Conservation (phyloP, 2,113 vertebrate genomes). For the Nyctibius bracteatus region DNA sequence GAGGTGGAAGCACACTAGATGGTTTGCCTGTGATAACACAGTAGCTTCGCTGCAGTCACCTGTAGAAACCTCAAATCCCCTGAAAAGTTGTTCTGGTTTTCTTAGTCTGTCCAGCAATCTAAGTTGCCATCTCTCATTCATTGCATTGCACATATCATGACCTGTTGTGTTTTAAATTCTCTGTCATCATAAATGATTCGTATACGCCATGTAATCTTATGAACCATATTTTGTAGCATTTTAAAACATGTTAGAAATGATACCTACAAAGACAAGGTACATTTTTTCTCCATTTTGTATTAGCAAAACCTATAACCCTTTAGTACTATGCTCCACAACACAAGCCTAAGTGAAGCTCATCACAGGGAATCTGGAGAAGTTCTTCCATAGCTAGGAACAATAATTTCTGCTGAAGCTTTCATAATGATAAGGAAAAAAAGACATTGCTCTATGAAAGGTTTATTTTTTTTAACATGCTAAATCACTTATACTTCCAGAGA, state of each 20-base stretch:
- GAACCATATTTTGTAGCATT: neutral
- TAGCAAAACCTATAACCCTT: neutral
- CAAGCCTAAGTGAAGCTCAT: neutral
- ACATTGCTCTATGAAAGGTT: constrained; percentile 47
- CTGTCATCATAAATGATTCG: neutral
- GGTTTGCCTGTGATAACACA: neutral
- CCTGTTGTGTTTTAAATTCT: neutral
- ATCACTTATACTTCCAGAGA: constrained; percentile 47
- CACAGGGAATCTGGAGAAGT: neutral
- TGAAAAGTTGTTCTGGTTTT: neutral
- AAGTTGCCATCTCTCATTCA: neutral
- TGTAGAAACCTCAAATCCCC: neutral
- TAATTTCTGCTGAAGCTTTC: constrained; percentile 58
- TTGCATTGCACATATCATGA: too few relatives aligned
- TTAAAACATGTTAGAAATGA: neutral
- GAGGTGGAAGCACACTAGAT: neutral
- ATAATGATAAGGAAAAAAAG: constrained; percentile 49
- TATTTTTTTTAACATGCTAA: constrained; percentile 45
- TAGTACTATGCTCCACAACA: neutral
- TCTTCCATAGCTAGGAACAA: constrained; percentile 44
- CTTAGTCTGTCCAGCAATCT: neutral
- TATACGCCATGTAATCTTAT: neutral
- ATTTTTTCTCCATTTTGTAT: neutral
- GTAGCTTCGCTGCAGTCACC: neutral
- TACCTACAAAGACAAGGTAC: neutral